Evolutionary conservation across 2,797 vertebrate genomes (phyloP).

Genomic region (Sorex maritimensis): DNA sequence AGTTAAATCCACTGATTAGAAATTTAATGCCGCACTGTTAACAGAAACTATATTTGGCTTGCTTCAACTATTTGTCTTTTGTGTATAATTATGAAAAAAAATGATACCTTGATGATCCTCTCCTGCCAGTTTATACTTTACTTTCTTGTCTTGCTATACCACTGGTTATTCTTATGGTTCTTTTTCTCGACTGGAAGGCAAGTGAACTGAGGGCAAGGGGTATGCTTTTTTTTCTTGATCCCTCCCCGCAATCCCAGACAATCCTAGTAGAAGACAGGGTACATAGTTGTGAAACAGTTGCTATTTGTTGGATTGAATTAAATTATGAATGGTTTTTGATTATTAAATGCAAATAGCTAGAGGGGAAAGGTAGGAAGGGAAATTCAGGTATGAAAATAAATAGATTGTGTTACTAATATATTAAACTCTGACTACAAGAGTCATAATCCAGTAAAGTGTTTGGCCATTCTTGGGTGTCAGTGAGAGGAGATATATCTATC

Average conservation of each 20-base stretch:
- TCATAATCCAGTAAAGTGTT: slow-evolving; percentile 21
- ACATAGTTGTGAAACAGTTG: neutral
- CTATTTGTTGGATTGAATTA: neutral
- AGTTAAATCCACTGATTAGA: slow-evolving; percentile 33
- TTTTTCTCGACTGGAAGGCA: neutral
- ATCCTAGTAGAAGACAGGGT: neutral
- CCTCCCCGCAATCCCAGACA: neutral
- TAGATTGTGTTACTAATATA: slow-evolving; percentile 20
- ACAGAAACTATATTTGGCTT: neutral
- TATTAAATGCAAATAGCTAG: slow-evolving; percentile 19
- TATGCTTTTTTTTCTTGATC: neutral
- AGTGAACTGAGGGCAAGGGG: neutral
- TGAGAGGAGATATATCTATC: neutral
- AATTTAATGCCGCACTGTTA: neutral
- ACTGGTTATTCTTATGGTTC: neutral
- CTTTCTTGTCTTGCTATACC: neutral
- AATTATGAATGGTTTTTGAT: slow-evolving; percentile 43
- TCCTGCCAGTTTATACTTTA: neutral
- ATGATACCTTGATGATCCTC: neutral
- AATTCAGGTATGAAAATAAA: slow-evolving; percentile 7
- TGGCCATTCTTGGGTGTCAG: neutral
- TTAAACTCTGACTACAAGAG: neutral
- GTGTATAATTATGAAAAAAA: neutral
- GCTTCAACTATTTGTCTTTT: slow-evolving; percentile 13
- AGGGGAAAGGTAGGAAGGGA: neutral